Evolutionary conservation across 2,888 invertebrate genomes (phyloP), one percentile per base, ranked within the genome.

Genomic region (Phymatocera aterrima): DNA sequence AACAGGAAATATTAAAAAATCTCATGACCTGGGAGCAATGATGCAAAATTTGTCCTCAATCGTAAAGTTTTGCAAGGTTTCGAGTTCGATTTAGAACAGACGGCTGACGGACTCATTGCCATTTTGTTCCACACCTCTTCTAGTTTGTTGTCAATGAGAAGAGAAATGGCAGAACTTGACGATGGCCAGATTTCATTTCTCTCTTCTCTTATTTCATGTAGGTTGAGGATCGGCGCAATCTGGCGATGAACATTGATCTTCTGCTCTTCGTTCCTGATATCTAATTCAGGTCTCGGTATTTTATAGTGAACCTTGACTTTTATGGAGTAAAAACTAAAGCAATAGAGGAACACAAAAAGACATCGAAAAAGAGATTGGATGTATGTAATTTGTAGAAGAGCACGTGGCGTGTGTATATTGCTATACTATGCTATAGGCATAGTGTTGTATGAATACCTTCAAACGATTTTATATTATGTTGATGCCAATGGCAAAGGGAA

Each of bases 401-500:
- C 72, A 72, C 72, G 72, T 72, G 72, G 72, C 72, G 51, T 34
- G 34, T 72, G 48, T 15, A 6, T 12, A 10, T 10, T 2, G 0
- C 31, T 3, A 15, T n/a, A 43, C 12, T 43, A 43, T 43, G 12
- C 34, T 34, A 3, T 31, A 18, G 3, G 12, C 28, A 54, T 21
- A 24, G 12, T 60, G 8, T 57, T n/a, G 21, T 60, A 60, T 21
- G 28, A 8, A 18, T 61, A 61, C 31, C 8, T 61, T 37, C 8
- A 5, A 57, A 15, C 24, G 28, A 15, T 57, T 57, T 57, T 12
- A 46, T 46, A 46, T 8, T 37, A 64, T 64, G 64, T n/a, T 37
- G 65, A 37, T 61, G 61, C 5, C 37, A 64, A 37, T 64, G n/a
- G 68, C 68, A 46, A 68, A 51, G 61, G 77, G 28, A 79, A 79